A percentile compares a stretch with the other conserved stretches of the same genome.
Evolutionary conservation across 2,797 vertebrate species (phyloP).

Genomic region (Gobionotothen gibberifrons): DNA sequence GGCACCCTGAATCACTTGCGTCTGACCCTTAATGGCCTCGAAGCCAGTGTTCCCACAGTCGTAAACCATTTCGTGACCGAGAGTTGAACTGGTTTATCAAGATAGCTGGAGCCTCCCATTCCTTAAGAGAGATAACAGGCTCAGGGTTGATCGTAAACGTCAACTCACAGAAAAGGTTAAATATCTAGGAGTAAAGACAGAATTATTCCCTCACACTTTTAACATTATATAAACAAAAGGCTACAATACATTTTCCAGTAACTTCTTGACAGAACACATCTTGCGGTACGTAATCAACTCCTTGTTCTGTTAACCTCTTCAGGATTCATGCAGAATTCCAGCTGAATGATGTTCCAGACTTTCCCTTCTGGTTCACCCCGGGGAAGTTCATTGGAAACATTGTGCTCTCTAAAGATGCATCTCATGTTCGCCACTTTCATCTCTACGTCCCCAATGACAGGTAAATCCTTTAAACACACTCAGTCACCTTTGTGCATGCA

Average conservation of each 20-base stretch:
- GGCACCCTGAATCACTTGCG: no score
- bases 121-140: no score
- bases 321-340: constrained; percentile 99
- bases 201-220: no score
- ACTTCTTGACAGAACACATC: background rate
- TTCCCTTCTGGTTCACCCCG: constrained; percentile 98
- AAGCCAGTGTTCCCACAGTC: no score
- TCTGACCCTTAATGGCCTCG: no score
- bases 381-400: constrained; percentile 96
- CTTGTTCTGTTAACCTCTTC: constrained; percentile 39
- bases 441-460: constrained; percentile 94
- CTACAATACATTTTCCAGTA: background rate
- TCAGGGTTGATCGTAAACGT: no score
- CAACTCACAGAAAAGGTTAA: no score
- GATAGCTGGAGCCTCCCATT: no score
- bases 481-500: background rate
- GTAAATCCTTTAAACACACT: constrained; percentile 60
- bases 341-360: constrained; percentile 94
- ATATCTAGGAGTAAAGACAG: no score
- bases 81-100: no score
- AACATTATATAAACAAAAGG: background rate
- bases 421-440: constrained; percentile 92
- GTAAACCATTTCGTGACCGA: no score
- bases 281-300: background rate
- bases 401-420: constrained; percentile 92